phyloP scores from a whole-genome alignment of 1,140 invertebrate species.

The Drosophila nigromelanica region DNA sequence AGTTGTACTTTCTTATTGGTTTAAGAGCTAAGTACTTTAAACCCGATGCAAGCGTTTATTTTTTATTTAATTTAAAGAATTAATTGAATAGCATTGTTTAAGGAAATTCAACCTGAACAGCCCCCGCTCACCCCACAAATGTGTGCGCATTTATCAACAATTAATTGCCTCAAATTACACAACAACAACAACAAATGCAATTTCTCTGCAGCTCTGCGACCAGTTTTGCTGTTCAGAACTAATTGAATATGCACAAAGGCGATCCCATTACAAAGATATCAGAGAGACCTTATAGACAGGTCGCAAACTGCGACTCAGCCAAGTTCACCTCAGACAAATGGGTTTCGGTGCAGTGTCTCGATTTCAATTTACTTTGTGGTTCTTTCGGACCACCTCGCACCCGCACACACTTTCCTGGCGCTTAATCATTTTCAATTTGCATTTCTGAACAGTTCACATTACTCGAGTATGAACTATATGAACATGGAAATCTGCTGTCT shows the following conservation, averaged over 20 bases:
- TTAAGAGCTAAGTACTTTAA: neutral
- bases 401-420: neutral
- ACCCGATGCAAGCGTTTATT: neutral
- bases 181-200: conserved; percentile 8
- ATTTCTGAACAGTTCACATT: conserved; percentile 4
- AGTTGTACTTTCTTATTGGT: neutral
- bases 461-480: neutral
- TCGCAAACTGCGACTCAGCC: conserved; percentile 5
- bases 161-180: conserved; percentile 9
- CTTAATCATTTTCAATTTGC: conserved; percentile 1
- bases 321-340: neutral
- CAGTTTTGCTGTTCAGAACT: conserved; percentile 5
- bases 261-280: conserved; percentile 11
- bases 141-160: conserved; percentile 24
- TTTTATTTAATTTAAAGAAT: conserved; percentile 6
- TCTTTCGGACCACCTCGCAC: neutral
- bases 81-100: conserved; percentile 8
- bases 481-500: neutral
- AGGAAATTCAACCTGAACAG: conserved; percentile 7
- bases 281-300: neutral
- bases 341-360: neutral
- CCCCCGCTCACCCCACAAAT: neutral
- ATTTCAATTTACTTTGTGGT: conserved; percentile 6
- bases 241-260: conserved; percentile 15
- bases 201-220: conserved; percentile 1